phyloP scores from a whole-genome alignment of 1,140 invertebrate genomes.

The Drosophila kepulauana region DNA sequence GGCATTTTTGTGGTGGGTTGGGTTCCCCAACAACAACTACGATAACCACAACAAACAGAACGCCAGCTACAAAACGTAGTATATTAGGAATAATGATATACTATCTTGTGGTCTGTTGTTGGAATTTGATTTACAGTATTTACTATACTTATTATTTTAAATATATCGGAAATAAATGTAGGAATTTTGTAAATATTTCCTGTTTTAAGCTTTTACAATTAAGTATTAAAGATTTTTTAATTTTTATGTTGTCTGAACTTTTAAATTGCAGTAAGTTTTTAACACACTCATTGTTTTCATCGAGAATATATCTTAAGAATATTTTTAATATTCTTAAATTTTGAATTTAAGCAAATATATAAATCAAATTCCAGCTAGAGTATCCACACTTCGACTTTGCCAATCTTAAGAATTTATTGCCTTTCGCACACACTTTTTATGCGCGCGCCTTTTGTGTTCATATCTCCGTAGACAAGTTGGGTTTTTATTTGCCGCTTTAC shows the following conservation, averaged over 20 bases:
- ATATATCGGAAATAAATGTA: too few relatives aligned
- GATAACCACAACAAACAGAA: conserved; percentile 41
- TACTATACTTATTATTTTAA: not conserved
- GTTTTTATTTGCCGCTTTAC: conserved; percentile 55
- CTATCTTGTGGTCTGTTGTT: conserved; percentile 7
- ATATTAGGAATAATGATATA: not conserved
- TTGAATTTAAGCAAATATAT: not conserved
- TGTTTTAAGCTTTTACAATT: not conserved
- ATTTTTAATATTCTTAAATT: too few relatives aligned
- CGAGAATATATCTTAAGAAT: too few relatives aligned
- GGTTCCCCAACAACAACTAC: conserved; percentile 40
- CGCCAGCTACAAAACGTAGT: conserved; percentile 15
- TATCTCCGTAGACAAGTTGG: conserved; percentile 39
- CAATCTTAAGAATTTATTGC: conserved; percentile 1
- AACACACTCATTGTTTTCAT: too few relatives aligned
- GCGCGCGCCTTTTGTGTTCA: conserved; percentile 37
- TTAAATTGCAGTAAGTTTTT: too few relatives aligned
- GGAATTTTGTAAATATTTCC: not conserved
- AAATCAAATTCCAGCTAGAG: conserved; percentile 11
- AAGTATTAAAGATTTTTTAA: too few relatives aligned
- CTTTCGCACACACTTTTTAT: conserved; percentile 36
- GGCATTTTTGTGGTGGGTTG: conserved; percentile 47
- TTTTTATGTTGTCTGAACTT: too few relatives aligned
- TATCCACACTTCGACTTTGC: conserved; percentile 10
- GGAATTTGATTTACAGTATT: not conserved